These are phyloP conservation scores for Pissodes strobi DNA, from an alignment of 1,140 invertebrate genomes.

Conservation along the genomic window DNA sequence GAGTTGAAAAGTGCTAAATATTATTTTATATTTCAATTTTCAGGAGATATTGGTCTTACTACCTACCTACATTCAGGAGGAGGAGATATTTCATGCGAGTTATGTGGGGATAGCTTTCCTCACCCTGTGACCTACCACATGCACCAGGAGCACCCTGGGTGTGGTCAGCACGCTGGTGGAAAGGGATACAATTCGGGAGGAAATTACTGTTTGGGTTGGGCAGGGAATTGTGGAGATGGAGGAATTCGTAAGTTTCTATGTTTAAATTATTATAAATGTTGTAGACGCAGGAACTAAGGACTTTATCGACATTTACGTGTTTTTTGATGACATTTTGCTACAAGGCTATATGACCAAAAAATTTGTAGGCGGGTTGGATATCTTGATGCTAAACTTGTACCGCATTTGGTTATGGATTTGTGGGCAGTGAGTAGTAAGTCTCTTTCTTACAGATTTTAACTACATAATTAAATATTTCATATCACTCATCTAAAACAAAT, in stretches of 20 bases:
- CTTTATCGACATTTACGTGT: too few species aligned
- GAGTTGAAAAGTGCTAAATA: too few species aligned
- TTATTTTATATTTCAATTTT: constrained; percentile 18
- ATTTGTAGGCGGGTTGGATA: too few species aligned
- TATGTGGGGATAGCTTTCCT: constrained; percentile 79
- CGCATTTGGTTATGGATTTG: too few species aligned
- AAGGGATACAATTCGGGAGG: constrained; percentile 88
- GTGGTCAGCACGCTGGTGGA: constrained; percentile 81
- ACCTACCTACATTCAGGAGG: constrained; percentile 44
- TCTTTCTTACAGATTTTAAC: too few species aligned
- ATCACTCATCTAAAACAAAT: too few species aligned
- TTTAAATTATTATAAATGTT: background rate
- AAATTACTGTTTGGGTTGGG: constrained; percentile 84
- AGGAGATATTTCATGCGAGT: constrained; percentile 77
- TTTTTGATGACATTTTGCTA: too few species aligned
- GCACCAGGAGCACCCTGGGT: constrained; percentile 86
- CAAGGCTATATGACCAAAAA: too few species aligned
- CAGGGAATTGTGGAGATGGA: constrained; percentile 86
- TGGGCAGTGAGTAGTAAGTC: too few species aligned
- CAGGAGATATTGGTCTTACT: constrained; percentile 47
- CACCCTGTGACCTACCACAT: constrained; percentile 91
- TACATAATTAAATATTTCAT: too few species aligned
- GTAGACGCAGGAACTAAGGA: too few species aligned
- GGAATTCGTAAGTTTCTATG: constrained; percentile 72
- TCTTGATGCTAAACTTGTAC: too few species aligned